These are phyloP conservation scores for Tanytarsus gracilentus DNA, from an alignment of 2,888 invertebrate genomes.

Conservation along the genomic window DNA sequence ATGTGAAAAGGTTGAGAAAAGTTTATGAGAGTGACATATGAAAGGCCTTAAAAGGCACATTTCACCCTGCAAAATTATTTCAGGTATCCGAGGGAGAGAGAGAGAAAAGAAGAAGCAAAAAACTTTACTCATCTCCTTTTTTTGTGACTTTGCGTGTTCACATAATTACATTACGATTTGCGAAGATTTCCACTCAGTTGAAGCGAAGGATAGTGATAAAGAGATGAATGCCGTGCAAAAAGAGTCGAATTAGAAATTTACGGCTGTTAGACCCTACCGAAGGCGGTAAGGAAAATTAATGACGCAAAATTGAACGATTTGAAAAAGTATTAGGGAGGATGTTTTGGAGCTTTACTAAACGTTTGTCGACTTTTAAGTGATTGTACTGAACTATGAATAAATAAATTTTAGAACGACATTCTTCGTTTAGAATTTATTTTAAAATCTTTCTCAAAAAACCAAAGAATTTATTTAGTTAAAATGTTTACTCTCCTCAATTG, in stretches of 20 bases:
- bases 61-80: conserved; percentile 1
- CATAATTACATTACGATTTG: conserved; percentile 8
- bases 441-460: background rate
- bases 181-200: no score
- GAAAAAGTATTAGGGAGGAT: conserved; percentile 3
- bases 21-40: no score
- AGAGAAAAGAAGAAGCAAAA: background rate
- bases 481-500: background rate
- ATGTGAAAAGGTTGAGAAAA: background rate
- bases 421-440: background rate
- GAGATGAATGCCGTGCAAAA: background rate
- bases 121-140: background rate
- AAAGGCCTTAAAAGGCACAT: conserved; percentile 3
- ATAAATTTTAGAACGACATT: no score
- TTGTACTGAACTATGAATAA: no score
- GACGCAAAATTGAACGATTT: conserved; percentile 6
- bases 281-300: conserved; percentile 7
- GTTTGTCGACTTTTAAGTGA: no score
- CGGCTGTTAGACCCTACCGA: background rate
- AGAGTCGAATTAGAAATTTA: background rate
- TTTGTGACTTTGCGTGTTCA: background rate
- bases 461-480: no score
- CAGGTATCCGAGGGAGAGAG: background rate
- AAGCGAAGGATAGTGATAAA: background rate
- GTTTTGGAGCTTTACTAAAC: no score